Evolutionary conservation across 2,113 vertebrate genomes (phyloP).

Genomic region (Eupsittula cactorum): DNA sequence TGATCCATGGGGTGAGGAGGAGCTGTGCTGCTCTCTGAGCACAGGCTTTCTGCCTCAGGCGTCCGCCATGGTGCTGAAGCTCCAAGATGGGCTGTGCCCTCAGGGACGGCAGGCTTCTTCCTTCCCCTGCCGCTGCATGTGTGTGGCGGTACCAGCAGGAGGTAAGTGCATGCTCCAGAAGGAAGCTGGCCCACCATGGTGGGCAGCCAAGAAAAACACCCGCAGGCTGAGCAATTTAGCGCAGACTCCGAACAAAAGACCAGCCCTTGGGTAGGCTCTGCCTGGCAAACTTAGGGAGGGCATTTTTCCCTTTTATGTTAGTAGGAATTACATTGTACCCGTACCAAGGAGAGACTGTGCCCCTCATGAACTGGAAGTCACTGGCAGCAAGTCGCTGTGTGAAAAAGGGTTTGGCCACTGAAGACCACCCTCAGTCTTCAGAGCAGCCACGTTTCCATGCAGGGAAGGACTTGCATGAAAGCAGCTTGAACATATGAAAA

Average conservation of each 20-base stretch:
- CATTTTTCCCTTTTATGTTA: not conserved
- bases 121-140: not conserved
- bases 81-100: not conserved
- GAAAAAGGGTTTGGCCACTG: not conserved
- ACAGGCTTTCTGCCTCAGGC: not conserved
- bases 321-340: not conserved
- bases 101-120: not conserved
- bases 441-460: not conserved
- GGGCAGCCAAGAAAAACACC: not conserved
- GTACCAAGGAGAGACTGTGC: not conserved
- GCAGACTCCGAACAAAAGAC: not conserved
- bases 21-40: not conserved
- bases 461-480: not conserved
- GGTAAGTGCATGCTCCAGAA: not conserved
- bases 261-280: not conserved
- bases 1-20: not conserved
- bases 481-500: not conserved
- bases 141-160: not conserved
- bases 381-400: not conserved
- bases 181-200: not conserved
- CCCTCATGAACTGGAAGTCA: not conserved
- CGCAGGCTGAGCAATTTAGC: not conserved
- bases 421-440: not conserved
- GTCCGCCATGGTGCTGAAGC: rapidly evolving
- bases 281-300: not conserved